Evolutionary conservation across 1,140 invertebrate species (phyloP).

Genomic region (Orussus abietinus): DNA sequence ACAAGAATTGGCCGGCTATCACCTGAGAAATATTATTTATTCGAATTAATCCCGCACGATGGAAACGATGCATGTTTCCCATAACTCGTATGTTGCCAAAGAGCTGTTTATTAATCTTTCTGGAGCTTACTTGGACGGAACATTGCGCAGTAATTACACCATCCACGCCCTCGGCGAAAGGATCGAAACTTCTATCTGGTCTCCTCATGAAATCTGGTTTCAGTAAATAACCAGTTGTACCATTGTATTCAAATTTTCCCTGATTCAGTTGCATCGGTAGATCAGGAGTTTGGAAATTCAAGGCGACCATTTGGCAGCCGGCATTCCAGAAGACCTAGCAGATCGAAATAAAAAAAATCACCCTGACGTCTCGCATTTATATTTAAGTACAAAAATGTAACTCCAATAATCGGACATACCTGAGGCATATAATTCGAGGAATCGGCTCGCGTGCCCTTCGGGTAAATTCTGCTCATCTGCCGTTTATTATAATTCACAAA

Average conservation of each 20-base stretch:
- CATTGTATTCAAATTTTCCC: slow-evolving; percentile 77
- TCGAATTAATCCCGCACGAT: background rate
- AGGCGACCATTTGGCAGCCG: slow-evolving; percentile 76
- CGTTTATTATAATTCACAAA: slow-evolving; percentile 78
- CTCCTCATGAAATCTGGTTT: slow-evolving; percentile 78
- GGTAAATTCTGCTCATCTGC: slow-evolving; percentile 72
- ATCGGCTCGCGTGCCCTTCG: slow-evolving; percentile 71
- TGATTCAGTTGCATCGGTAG: slow-evolving; percentile 78
- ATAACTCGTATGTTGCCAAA: too few relatives aligned
- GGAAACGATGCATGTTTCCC: too few relatives aligned
- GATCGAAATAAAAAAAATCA: slow-evolving; percentile 19
- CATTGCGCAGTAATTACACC: slow-evolving; percentile 76
- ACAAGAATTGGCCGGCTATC: slow-evolving; percentile 48
- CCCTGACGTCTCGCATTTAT: background rate
- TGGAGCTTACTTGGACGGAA: slow-evolving; percentile 58
- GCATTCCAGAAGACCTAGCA: slow-evolving; percentile 78
- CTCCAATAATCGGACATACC: slow-evolving; percentile 48
- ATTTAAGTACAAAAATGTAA: background rate
- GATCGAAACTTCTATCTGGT: slow-evolving; percentile 70
- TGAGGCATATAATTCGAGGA: slow-evolving; percentile 76
- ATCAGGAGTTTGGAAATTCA: slow-evolving; percentile 77
- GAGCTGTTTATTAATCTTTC: too few relatives aligned
- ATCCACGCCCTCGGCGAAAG: slow-evolving; percentile 74
- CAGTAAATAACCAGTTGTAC: slow-evolving; percentile 65
- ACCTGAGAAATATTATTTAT: slow-evolving; percentile 24